Evolutionary conservation across 2,113 vertebrate species (phyloP).

Genomic region (Epinephelus moara): DNA sequence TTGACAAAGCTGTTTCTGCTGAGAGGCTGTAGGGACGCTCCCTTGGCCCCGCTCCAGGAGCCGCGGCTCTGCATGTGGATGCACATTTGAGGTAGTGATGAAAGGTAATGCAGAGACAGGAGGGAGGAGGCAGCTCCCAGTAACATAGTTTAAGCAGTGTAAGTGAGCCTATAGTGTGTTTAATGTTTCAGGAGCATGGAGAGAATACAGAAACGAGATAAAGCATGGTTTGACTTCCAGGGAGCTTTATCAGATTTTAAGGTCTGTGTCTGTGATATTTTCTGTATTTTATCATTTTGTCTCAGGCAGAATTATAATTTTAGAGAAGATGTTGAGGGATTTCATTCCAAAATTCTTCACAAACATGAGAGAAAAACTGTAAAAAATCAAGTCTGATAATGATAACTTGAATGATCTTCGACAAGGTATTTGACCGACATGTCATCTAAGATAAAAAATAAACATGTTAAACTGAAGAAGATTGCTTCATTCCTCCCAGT

Average conservation of each 20-base stretch:
- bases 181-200: conserved; percentile 25
- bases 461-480: background rate
- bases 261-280: background rate
- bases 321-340: background rate
- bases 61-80: conserved; percentile 57
- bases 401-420: background rate
- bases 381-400: background rate
- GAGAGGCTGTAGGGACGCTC: conserved; percentile 69
- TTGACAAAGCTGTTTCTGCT: conserved; percentile 82
- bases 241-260: conserved; percentile 11
- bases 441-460: background rate
- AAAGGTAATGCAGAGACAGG: conserved; percentile 50
- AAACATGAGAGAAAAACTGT: background rate
- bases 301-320: background rate
- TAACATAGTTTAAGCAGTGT: conserved; percentile 34
- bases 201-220: conserved; percentile 6
- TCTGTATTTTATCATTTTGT: conserved; percentile 3
- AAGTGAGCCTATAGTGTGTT: conserved; percentile 20
- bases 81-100: conserved; percentile 60
- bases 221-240: conserved; percentile 6
- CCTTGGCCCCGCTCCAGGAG: conserved; percentile 69
- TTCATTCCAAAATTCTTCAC: background rate
- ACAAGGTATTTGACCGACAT: background rate
- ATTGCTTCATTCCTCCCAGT: conserved; percentile 4
- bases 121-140: conserved; percentile 28